Evolutionary conservation across 2,888 invertebrate species (phyloP).

Genomic region (Ichneumoninae sp.): DNA sequence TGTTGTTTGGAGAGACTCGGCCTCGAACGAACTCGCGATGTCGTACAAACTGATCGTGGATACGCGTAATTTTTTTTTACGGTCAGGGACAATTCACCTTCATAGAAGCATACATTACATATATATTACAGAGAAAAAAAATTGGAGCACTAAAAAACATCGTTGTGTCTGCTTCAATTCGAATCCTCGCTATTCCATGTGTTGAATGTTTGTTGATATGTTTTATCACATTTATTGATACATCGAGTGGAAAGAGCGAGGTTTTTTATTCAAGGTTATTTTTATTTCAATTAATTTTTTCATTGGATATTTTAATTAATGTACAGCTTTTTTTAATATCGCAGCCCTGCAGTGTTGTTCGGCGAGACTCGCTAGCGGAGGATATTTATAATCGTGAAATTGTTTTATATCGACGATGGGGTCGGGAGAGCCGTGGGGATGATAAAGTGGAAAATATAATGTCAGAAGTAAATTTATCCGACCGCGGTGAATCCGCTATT

Average conservation of each 20-base stretch:
- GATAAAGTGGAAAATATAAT: conserved; percentile 40
- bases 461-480: conserved; percentile 47
- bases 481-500: conserved; percentile 18
- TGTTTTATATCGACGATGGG: conserved; percentile 46
- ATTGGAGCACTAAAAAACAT: background rate
- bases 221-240: too few relatives aligned
- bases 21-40: background rate
- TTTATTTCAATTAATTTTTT: too few relatives aligned
- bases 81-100: background rate
- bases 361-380: background rate
- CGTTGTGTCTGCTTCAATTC: too few relatives aligned
- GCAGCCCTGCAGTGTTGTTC: background rate
- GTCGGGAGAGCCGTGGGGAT: background rate
- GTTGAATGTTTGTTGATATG: too few relatives aligned
- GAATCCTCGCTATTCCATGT: too few relatives aligned
- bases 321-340: background rate
- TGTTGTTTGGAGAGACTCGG: background rate
- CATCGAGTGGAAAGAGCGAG: too few relatives aligned
- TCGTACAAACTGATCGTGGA: conserved; percentile 2
- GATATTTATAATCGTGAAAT: conserved; percentile 4
- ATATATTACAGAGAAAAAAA: background rate
- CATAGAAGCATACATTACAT: background rate
- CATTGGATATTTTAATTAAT: background rate
- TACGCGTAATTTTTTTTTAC: background rate
- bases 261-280: too few relatives aligned